phyloP scores from a whole-genome alignment of 1,140 invertebrate genomes.

The Eueides isabella region DNA sequence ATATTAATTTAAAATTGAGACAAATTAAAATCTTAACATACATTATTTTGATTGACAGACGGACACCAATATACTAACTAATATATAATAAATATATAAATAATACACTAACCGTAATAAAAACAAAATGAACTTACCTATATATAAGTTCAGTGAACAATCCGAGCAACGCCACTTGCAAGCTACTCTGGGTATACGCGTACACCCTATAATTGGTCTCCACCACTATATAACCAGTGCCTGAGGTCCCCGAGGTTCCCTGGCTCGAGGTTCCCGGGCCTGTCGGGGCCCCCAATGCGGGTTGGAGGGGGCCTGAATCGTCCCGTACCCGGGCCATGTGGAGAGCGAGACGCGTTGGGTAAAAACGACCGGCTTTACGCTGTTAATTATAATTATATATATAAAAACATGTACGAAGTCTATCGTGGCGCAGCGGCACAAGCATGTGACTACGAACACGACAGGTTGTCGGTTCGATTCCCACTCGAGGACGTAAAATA shows the following conservation, averaged over 20 bases:
- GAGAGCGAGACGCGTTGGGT: conserved; percentile 95
- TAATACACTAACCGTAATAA: no score
- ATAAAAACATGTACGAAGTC: neutral
- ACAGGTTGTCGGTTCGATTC: no score
- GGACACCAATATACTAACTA: no score
- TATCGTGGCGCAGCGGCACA: no score
- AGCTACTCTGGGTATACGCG: conserved; percentile 96
- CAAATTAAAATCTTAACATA: no score
- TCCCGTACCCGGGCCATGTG: conserved; percentile 4
- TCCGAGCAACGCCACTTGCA: conserved; percentile 95
- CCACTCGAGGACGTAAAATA: no score
- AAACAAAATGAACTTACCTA: conserved; percentile 75
- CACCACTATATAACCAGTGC: conserved; percentile 93
- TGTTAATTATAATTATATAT: conserved; percentile 56
- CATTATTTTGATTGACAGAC: no score
- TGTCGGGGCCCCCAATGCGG: neutral
- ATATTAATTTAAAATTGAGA: no score
- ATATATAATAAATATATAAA: neutral
- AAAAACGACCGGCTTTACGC: conserved; percentile 95
- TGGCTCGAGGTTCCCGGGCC: neutral
- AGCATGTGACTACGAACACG: no score
- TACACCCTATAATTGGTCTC: conserved; percentile 99
- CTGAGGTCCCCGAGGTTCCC: conserved; percentile 62
- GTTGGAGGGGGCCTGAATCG: neutral
- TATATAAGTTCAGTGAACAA: conserved; percentile 96